Percentiles rank a stretch among this genome's conserved stretches.
Conservation (phyloP, 2,888 invertebrate species). For the Zygogramma bicolorata region DNA sequence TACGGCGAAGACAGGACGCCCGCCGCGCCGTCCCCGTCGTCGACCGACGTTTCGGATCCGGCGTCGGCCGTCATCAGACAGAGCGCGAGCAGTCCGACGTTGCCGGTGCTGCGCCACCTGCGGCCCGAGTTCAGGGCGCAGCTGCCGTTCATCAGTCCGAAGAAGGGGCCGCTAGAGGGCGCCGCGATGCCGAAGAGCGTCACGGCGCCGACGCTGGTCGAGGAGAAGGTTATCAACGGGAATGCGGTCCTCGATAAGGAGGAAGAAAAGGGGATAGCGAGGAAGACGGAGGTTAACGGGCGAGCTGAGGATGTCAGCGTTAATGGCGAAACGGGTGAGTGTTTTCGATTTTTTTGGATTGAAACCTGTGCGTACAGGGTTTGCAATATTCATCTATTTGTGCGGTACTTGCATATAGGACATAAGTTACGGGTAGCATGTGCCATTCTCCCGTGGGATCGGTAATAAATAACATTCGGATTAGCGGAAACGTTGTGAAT, state of each 20-base stretch:
- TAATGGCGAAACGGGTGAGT: constrained; percentile 43
- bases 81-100: constrained; percentile 66
- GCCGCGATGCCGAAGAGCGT: constrained; percentile 60
- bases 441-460: too few relatives aligned
- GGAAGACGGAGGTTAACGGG: constrained; percentile 40
- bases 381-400: too few relatives aligned
- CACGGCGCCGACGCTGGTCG: constrained; percentile 62
- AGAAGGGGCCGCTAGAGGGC: constrained; percentile 59
- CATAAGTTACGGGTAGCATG: too few relatives aligned
- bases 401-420: too few relatives aligned
- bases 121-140: constrained; percentile 90
- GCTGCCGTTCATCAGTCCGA: constrained; percentile 77
- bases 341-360: neutral
- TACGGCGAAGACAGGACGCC: constrained; percentile 48
- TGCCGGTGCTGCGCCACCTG: constrained; percentile 86
- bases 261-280: constrained; percentile 48
- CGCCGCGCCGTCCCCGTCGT: neutral
- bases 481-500: too few relatives aligned
- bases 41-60: constrained; percentile 55
- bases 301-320: constrained; percentile 8
- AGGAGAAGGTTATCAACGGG: constrained; percentile 58
- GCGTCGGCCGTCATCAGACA: constrained; percentile 63
- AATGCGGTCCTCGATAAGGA: too few relatives aligned
- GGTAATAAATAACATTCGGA: too few relatives aligned
- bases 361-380: too few relatives aligned